phyloP scores from a whole-genome alignment of 1,140 invertebrate genomes.

The Aphelenchoides fujianensis region DNA sequence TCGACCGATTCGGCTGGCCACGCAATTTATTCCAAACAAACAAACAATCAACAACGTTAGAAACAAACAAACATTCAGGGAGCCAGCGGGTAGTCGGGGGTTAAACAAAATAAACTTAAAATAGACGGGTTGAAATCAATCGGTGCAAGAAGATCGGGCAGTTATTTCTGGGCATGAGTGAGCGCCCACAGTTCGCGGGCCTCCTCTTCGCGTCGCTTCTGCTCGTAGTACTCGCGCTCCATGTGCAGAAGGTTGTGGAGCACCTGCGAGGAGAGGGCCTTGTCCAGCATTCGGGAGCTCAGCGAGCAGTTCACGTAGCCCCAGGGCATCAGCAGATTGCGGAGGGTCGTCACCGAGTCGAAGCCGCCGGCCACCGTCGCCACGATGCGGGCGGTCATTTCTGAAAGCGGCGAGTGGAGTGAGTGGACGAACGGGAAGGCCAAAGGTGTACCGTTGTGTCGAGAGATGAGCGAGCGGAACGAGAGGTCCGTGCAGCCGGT shows the following conservation, averaged over 20 bases:
- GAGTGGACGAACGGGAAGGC: too few species aligned
- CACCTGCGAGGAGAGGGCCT: constrained; percentile 16
- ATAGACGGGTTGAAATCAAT: too few species aligned
- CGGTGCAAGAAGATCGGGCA: too few species aligned
- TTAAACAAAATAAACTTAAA: too few species aligned
- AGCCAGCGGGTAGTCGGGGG: too few species aligned
- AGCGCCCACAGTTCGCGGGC: too few species aligned
- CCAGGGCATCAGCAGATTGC: background rate
- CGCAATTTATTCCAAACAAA: too few species aligned
- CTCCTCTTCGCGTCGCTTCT: background rate
- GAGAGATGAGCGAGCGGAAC: constrained; percentile 26
- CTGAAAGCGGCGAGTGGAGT: too few species aligned
- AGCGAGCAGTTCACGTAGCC: constrained; percentile 7
- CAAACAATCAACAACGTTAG: too few species aligned
- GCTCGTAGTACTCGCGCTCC: background rate
- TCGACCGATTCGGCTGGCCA: constrained; percentile 1
- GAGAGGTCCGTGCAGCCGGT: constrained; percentile 39
- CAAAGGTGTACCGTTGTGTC: background rate
- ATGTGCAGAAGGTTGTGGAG: background rate
- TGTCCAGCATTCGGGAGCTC: background rate
- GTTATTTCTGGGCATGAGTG: too few species aligned
- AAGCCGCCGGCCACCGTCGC: constrained; percentile 7
- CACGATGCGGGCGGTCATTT: background rate
- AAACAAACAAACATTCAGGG: too few species aligned
- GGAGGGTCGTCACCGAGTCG: background rate